These are phyloP conservation scores for Andrena trimmerana DNA, from an alignment of 2,888 invertebrate genomes.

Conservation along the genomic window DNA sequence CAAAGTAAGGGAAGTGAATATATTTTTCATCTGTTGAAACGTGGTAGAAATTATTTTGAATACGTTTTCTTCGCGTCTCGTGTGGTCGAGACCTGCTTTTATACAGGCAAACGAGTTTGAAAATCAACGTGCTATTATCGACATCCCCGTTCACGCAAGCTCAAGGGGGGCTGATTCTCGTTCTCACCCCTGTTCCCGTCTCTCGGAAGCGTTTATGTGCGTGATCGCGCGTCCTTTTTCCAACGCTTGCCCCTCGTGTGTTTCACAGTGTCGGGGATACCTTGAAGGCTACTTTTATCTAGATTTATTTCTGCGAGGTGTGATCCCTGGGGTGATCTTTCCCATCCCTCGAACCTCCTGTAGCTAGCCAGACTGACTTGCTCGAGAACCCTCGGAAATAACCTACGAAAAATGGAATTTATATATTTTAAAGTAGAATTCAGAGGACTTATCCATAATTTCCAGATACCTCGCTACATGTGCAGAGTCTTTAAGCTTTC, in stretches of 20 bases:
- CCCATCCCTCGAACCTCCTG: conserved; percentile 23
- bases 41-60: not conserved
- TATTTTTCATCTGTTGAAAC: too few relatives aligned
- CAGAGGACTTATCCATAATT: not conserved
- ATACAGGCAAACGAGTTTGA: conserved; percentile 65
- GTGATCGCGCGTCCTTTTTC: conserved; percentile 41
- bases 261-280: conserved; percentile 26
- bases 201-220: conserved; percentile 57
- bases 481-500: too few relatives aligned
- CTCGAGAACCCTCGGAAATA: not conserved
- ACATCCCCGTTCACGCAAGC: conserved; percentile 48
- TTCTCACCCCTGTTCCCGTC: conserved; percentile 34
- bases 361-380: conserved; percentile 40
- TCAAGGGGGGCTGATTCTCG: conserved; percentile 8
- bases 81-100: conserved; percentile 58
- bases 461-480: not conserved
- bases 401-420: not conserved
- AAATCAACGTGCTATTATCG: conserved; percentile 68
- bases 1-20: too few relatives aligned
- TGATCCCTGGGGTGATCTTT: conserved; percentile 41
- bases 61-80: conserved; percentile 7
- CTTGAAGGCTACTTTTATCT: conserved; percentile 56
- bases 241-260: conserved; percentile 26
- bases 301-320: conserved; percentile 58
- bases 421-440: not conserved